Evolutionary conservation across 2,113 vertebrate species (phyloP).

Genomic region (Bungarus multicinctus): DNA sequence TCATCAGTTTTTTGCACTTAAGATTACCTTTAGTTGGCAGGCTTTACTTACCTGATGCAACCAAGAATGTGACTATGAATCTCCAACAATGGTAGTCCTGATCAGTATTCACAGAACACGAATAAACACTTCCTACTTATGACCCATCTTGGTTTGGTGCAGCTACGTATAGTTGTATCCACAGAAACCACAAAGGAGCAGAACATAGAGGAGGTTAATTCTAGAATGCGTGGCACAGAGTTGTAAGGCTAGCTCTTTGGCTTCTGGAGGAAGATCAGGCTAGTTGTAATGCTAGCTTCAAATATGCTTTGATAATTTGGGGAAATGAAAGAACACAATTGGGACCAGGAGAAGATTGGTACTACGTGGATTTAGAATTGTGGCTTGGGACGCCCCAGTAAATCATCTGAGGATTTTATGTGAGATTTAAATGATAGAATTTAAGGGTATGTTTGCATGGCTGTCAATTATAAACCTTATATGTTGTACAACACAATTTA

Average conservation of each 20-base stretch:
- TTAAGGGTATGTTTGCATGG: background rate
- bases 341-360: background rate
- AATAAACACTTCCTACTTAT: background rate
- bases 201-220: background rate
- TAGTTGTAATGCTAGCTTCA: background rate
- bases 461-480: background rate
- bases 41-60: background rate
- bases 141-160: background rate
- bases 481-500: background rate
- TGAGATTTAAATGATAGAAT: background rate
- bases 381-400: background rate
- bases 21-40: background rate
- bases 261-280: background rate
- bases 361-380: background rate
- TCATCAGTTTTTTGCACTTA: background rate
- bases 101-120: background rate
- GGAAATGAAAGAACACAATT: background rate
- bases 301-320: background rate
- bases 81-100: background rate
- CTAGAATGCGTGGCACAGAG: background rate
- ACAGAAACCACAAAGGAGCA: constrained; percentile 14
- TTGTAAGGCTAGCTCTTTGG: background rate
- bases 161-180: background rate
- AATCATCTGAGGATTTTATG: background rate
- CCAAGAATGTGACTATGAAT: background rate